Evolutionary conservation across 2,797 vertebrate genomes (phyloP), one percentile per base, ranked within the genome.

Genomic region (Caiman crocodilus): DNA sequence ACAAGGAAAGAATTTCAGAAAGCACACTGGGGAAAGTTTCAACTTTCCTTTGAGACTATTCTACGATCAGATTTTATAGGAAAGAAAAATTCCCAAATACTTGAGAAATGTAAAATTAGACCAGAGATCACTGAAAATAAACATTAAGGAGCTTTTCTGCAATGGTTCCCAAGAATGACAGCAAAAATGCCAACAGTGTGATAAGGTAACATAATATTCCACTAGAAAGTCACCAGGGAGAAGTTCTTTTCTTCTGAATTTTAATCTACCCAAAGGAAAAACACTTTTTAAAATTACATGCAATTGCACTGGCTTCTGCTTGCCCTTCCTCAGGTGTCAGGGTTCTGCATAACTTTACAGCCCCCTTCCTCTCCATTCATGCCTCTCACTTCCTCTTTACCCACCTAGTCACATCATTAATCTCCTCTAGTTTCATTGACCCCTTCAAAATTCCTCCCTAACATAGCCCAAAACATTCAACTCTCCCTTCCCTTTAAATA

Each of bases 61-160:
- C 57, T 35, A 87, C 25, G 73, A 15, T 28, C 84, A 80, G 32
- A 67, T 71, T 91, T 63, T 20, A 12, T 6, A 80, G 87, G 79
- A 88, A 94, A 50, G 58, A 90, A 77, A 81, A 78, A 90, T 55
- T 10, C 15, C 67, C n/a, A 79, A 89, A 90, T 87, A 71, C 82
- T 88, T n/a, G 42, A 90, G 82, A 92, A 94, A 87, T 25, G 5
- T 30, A 77, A 85, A 85, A 35, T 64, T 25, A 74, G 18, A 69
- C 73, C 89, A 94, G 32, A 83, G 5, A 84, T 59, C 12, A 91
- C 89, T 1, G 14, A 84, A 90, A 94, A 79, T 50, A 12, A 93
- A 89, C 21, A 67, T 59, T 11, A 9, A 73, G 87, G 56, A 90
- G 30, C 65, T 89, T 59, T 93, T 82, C 85, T 94, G 71, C 75